These are phyloP conservation scores for Xenotilapia caudafasciata DNA, from an alignment of 2,113 vertebrate genomes.

Conservation along the genomic window DNA sequence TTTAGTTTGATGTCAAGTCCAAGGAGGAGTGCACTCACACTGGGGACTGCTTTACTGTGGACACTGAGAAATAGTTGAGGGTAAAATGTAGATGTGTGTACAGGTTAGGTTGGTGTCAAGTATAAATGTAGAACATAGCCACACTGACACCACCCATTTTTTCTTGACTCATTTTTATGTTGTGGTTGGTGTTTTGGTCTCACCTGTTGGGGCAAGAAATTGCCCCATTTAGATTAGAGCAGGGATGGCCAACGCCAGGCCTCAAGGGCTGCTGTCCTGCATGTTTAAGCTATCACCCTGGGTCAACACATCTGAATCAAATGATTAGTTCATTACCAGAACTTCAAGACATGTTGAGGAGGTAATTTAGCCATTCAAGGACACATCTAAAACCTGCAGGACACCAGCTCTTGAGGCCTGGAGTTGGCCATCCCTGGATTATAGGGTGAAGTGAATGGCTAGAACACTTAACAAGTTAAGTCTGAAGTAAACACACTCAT, in stretches of 20 bases:
- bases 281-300: rapidly evolving
- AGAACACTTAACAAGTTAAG: neutral
- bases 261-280: neutral
- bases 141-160: neutral
- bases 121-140: neutral
- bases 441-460: neutral
- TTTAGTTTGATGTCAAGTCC: neutral
- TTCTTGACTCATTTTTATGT: neutral
- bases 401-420: neutral
- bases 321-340: neutral
- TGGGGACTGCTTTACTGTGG: neutral
- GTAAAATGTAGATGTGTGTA: neutral
- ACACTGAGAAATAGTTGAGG: rapidly evolving
- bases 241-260: neutral
- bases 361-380: rapidly evolving
- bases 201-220: neutral
- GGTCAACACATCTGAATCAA: neutral
- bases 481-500: neutral
- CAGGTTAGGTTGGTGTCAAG: rapidly evolving
- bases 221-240: neutral
- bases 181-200: neutral
- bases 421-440: neutral
- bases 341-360: neutral
- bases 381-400: neutral
- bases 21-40: neutral